These are phyloP conservation scores for Eumerus sabulonum DNA, from an alignment of 2,888 invertebrate species.

Conservation along the genomic window DNA sequence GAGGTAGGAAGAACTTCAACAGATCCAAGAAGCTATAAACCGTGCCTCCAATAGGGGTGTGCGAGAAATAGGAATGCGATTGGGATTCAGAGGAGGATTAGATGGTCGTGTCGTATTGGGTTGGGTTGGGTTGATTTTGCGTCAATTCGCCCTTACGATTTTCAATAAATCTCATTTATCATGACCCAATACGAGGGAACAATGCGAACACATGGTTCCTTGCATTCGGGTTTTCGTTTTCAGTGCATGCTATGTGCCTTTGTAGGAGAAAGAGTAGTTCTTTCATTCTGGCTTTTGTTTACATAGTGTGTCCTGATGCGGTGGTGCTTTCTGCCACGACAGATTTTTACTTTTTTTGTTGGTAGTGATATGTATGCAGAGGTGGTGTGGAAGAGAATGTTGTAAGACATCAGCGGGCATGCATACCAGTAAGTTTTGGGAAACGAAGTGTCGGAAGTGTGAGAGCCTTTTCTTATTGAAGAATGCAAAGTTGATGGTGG, in stretches of 20 bases:
- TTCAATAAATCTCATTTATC: slow-evolving; percentile 71
- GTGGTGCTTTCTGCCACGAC: slow-evolving; percentile 25
- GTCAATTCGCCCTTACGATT: slow-evolving; percentile 70
- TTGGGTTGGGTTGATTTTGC: slow-evolving; percentile 39
- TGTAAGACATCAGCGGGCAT: slow-evolving; percentile 48
- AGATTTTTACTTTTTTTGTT: too few relatives aligned
- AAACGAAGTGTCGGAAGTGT: too few relatives aligned
- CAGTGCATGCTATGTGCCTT: not conserved
- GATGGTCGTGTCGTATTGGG: not conserved
- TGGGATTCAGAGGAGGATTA: too few relatives aligned
- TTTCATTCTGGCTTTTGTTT: not conserved
- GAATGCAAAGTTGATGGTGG: too few relatives aligned
- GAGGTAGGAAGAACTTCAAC: slow-evolving; percentile 52
- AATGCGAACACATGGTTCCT: slow-evolving; percentile 61
- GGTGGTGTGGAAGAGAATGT: slow-evolving; percentile 31
- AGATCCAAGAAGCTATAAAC: slow-evolving; percentile 63
- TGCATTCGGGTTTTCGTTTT: slow-evolving; percentile 21
- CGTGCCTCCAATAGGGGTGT: slow-evolving; percentile 22
- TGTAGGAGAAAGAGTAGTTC: too few relatives aligned
- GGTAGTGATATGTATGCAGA: slow-evolving; percentile 25
- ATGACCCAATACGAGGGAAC: slow-evolving; percentile 67
- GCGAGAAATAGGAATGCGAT: too few relatives aligned
- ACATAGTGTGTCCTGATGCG: slow-evolving; percentile 1
- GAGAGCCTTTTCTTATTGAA: too few relatives aligned
- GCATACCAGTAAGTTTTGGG: not conserved